Percentiles rank a stretch among this genome's conserved stretches.
Evolutionary conservation across 64 coral and sea anemone species (phyloP).

Genomic region (Platygyra sinensis): DNA sequence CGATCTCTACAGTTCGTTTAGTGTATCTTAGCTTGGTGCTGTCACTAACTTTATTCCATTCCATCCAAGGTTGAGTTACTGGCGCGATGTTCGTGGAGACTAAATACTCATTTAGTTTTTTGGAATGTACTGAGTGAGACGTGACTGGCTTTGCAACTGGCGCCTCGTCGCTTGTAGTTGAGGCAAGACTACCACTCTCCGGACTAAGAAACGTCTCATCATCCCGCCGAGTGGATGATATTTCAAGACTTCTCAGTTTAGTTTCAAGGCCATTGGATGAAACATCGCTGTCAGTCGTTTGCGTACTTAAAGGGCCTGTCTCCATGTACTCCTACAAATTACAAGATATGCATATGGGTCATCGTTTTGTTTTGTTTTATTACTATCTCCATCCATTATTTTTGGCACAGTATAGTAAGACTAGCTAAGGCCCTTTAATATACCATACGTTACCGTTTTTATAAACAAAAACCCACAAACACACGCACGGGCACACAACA

Average conservation of each 20-base stretch:
- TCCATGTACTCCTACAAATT: background rate
- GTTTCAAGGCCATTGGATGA: constrained; percentile 27
- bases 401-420: too few relatives aligned
- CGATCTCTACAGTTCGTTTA: constrained; percentile 37
- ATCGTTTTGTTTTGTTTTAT: too few relatives aligned
- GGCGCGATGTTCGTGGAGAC: constrained; percentile 34
- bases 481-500: too few relatives aligned
- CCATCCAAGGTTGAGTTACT: constrained; percentile 43
- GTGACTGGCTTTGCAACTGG: constrained; percentile 11
- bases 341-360: too few relatives aligned
- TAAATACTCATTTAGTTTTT: constrained; percentile 50
- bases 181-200: constrained; percentile 36
- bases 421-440: too few relatives aligned
- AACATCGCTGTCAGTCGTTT: constrained; percentile 22
- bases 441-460: too few relatives aligned
- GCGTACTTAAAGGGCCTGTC: constrained; percentile 35
- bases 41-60: constrained; percentile 43
- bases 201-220: constrained; percentile 54
- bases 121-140: background rate
- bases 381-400: too few relatives aligned
- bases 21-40: constrained; percentile 44
- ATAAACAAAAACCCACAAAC: too few relatives aligned
- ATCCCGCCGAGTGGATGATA: constrained; percentile 41
- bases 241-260: constrained; percentile 28
- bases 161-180: constrained; percentile 33